Evolutionary conservation across 2,797 vertebrate genomes (phyloP).

Genomic region (Aplochiton taeniatus): DNA sequence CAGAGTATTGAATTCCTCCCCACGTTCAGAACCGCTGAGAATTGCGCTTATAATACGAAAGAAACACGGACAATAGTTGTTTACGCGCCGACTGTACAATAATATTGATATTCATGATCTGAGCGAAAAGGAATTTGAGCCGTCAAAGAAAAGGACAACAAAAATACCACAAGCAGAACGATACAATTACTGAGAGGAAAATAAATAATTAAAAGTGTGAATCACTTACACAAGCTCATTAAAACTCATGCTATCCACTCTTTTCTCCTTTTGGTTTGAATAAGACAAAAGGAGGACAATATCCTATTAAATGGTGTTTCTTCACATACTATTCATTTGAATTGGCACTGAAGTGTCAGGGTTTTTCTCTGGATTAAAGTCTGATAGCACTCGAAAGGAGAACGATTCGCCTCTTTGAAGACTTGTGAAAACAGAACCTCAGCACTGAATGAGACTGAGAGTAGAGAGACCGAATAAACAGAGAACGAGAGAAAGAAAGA

Average conservation of each 20-base stretch:
- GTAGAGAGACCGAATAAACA: slow-evolving; percentile 4
- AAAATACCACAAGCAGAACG: slow-evolving; percentile 54
- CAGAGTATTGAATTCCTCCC: too few species aligned
- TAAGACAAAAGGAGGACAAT: slow-evolving; percentile 77
- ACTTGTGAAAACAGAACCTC: slow-evolving; percentile 53
- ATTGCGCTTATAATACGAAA: not conserved
- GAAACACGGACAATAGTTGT: not conserved
- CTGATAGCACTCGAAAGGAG: slow-evolving; percentile 73
- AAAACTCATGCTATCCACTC: slow-evolving; percentile 73
- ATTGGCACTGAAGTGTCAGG: slow-evolving; percentile 68
- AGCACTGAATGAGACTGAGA: slow-evolving; percentile 39
- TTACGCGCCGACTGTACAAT: not conserved
- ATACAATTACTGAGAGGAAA: slow-evolving; percentile 66
- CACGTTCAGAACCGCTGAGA: not conserved
- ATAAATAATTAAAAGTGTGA: slow-evolving; percentile 72
- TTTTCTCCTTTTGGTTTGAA: slow-evolving; percentile 76
- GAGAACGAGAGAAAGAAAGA: slow-evolving; percentile 1
- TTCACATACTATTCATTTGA: slow-evolving; percentile 69
- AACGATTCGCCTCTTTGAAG: slow-evolving; percentile 72
- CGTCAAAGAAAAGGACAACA: slow-evolving; percentile 57
- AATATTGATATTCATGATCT: slow-evolving; percentile 16
- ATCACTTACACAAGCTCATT: slow-evolving; percentile 78
- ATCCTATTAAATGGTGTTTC: slow-evolving; percentile 76
- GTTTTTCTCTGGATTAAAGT: slow-evolving; percentile 77
- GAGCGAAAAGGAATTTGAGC: slow-evolving; percentile 52